Conservation (phyloP, 2,797 vertebrate genomes). For the Paratrypauchen microcephalus region DNA sequence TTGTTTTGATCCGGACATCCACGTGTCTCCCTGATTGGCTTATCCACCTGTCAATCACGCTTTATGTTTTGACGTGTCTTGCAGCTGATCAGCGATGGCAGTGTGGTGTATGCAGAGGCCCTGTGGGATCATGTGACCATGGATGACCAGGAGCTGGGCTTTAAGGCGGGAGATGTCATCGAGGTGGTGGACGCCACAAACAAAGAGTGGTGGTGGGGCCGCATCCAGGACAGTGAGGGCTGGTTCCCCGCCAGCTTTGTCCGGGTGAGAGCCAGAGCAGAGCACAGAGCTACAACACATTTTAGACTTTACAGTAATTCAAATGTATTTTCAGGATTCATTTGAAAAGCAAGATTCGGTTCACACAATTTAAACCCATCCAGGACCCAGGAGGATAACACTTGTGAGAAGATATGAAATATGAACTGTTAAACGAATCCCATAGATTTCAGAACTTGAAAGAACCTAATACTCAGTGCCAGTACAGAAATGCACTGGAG, state of each 20-base stretch:
- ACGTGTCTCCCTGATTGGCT: too few species aligned
- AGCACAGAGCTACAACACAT: background rate
- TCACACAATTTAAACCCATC: background rate
- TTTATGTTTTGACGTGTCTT: background rate
- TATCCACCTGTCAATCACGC: too few species aligned
- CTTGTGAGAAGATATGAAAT: too few species aligned
- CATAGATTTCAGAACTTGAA: too few species aligned
- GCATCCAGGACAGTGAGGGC: constrained; percentile 89
- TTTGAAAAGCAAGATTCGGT: background rate
- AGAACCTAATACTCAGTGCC: too few species aligned
- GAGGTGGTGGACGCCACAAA: constrained; percentile 96
- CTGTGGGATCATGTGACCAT: constrained; percentile 98
- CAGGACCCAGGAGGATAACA: background rate
- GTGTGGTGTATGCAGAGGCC: constrained; percentile 91
- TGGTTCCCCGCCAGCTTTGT: constrained; percentile 98
- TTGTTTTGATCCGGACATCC: too few species aligned
- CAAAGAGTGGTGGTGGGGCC: constrained; percentile 99
- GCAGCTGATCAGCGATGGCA: constrained; percentile 97
- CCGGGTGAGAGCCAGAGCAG: constrained; percentile 78
- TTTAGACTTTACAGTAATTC: too few species aligned
- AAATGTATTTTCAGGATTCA: background rate
- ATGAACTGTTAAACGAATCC: too few species aligned
- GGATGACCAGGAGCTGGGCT: constrained; percentile 96
- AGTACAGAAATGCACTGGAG: too few species aligned
- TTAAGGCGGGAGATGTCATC: constrained; percentile 93